These are phyloP conservation scores for Teleogryllus occipitalis DNA, from an alignment of 1,140 invertebrate species.

Conservation along the genomic window DNA sequence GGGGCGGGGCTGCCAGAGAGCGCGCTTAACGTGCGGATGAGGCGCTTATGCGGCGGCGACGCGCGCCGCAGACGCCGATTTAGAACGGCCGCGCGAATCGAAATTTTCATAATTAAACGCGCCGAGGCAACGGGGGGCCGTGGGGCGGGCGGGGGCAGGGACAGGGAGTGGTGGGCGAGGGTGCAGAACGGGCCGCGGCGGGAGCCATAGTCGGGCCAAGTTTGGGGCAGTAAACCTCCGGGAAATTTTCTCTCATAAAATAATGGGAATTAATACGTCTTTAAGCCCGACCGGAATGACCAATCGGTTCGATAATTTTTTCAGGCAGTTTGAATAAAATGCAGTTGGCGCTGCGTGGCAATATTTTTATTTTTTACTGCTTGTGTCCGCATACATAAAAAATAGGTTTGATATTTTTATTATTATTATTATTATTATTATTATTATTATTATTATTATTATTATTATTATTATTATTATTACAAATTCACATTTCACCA, in stretches of 20 bases:
- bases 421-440: too few species aligned
- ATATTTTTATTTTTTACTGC: too few species aligned
- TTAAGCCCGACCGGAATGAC: not conserved
- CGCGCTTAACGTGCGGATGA: too few species aligned
- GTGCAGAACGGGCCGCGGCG: not conserved
- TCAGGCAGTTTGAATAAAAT: not conserved
- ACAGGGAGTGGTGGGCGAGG: not conserved
- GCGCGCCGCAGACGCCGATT: not conserved
- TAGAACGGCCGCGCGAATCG: not conserved
- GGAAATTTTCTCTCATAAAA: not conserved
- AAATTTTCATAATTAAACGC: constrained; percentile 6
- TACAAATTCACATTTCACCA: too few species aligned
- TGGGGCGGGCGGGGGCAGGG: not conserved
- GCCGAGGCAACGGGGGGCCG: too few species aligned
- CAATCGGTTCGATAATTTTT: not conserved
- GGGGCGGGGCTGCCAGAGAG: too few species aligned
- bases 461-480: too few species aligned
- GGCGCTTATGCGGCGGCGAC: too few species aligned
- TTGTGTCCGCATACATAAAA: too few species aligned
- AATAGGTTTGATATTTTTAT: too few species aligned
- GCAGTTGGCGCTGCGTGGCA: not conserved
- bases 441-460: too few species aligned
- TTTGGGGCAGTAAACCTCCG: not conserved
- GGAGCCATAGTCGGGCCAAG: not conserved
- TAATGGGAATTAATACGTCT: not conserved